Conservation (phyloP, 2,113 vertebrate genomes). For the Erythrocebus patas region DNA sequence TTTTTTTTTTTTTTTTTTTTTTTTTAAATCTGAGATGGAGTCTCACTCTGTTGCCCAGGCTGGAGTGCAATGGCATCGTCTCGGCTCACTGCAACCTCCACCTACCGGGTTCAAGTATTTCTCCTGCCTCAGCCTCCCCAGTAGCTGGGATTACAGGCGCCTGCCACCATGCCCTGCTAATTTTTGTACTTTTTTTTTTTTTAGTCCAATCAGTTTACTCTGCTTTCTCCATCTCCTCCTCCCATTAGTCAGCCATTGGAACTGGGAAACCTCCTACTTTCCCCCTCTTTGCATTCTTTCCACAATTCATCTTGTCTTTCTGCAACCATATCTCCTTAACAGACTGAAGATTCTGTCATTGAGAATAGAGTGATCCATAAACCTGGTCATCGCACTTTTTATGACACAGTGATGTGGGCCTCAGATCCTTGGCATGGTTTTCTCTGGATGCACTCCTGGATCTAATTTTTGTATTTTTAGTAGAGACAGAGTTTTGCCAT, state of each 20-base stretch:
- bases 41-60: too few species aligned
- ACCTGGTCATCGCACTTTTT: conserved; percentile 87
- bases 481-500: too few species aligned
- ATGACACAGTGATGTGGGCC: conserved; percentile 75
- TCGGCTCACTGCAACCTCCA: too few species aligned
- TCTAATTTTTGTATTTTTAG: background rate
- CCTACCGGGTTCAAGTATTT: too few species aligned
- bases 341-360: conserved; percentile 78
- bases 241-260: background rate
- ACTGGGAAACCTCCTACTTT: background rate
- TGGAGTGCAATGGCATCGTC: too few species aligned
- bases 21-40: too few species aligned
- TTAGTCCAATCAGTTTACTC: conserved; percentile 27
- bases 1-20: too few species aligned
- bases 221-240: background rate
- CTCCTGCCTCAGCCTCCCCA: too few species aligned
- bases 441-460: conserved; percentile 23
- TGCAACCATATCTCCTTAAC: conserved; percentile 44
- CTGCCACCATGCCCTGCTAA: too few species aligned
- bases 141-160: too few species aligned
- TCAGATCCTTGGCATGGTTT: conserved; percentile 80
- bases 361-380: conserved; percentile 80
- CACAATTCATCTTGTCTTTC: background rate
- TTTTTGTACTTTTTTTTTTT: conserved; percentile 15
- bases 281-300: background rate